phyloP scores from a whole-genome alignment of 2,888 invertebrate species.

The Smittia aterrima region DNA sequence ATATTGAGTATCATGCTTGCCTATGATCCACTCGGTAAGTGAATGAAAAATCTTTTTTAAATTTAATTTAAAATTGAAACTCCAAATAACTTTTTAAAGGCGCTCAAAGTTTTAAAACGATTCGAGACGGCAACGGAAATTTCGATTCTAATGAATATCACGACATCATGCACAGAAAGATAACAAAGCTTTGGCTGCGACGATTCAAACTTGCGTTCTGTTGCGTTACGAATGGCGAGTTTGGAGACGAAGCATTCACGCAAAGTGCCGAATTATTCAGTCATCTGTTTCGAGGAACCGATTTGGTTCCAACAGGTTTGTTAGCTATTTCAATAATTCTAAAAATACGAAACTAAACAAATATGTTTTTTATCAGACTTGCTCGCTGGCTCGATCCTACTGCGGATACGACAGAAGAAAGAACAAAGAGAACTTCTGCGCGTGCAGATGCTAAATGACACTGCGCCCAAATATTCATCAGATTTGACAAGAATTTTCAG shows the following conservation, averaged over 20 bases:
- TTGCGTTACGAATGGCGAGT: constrained; percentile 69
- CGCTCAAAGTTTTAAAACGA: constrained; percentile 50
- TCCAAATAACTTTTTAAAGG: constrained; percentile 47
- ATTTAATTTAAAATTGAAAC: neutral
- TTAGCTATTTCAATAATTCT: neutral
- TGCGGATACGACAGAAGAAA: constrained; percentile 73
- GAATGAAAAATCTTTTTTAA: neutral
- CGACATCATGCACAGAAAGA: constrained; percentile 45
- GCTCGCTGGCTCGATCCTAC: constrained; percentile 79
- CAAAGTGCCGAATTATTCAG: constrained; percentile 77
- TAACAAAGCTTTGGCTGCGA: constrained; percentile 71
- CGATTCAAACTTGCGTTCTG: constrained; percentile 75
- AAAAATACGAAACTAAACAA: no score
- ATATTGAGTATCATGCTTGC: constrained; percentile 73
- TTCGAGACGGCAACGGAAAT: constrained; percentile 42
- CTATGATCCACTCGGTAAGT: constrained; percentile 74
- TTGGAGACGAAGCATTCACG: constrained; percentile 73
- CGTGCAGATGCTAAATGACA: constrained; percentile 62
- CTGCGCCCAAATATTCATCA: constrained; percentile 48
- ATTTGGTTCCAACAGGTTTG: constrained; percentile 71
- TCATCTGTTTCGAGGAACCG: constrained; percentile 77
- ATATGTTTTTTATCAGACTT: constrained; percentile 65
- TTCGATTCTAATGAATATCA: neutral
- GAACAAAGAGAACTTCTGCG: constrained; percentile 69
- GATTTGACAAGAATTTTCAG: constrained; percentile 61